These are phyloP conservation scores for Chloroceryle amazona DNA, from an alignment of 2,797 vertebrate genomes.

Conservation along the genomic window DNA sequence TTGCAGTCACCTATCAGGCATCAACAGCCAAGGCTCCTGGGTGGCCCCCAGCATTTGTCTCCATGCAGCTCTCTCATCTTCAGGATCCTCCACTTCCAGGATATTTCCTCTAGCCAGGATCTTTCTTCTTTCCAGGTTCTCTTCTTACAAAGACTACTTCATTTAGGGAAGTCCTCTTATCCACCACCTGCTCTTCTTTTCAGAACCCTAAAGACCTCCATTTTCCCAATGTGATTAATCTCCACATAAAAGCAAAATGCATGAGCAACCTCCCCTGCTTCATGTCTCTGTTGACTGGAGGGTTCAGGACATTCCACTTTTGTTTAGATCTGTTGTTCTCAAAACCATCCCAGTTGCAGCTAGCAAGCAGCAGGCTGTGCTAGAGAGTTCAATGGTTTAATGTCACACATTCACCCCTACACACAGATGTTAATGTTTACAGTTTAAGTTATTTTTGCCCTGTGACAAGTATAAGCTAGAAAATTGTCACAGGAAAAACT, in stretches of 20 bases:
- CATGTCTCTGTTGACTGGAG: not conserved
- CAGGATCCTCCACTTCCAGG: not conserved
- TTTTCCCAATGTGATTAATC: not conserved
- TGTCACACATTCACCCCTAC: not conserved
- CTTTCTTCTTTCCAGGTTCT: not conserved
- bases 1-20: not conserved
- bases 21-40: fast-evolving
- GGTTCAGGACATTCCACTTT: not conserved
- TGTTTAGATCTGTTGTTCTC: not conserved
- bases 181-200: not conserved
- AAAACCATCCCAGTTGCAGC: not conserved
- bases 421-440: not conserved
- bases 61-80: not conserved
- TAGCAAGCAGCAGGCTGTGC: not conserved
- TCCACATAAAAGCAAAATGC: not conserved
- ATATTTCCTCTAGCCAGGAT: too few species aligned
- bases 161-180: not conserved
- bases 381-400: not conserved
- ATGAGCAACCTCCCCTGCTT: not conserved
- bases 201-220: not conserved
- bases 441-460: not conserved
- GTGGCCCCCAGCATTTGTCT: not conserved
- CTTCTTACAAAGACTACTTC: not conserved
- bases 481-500: not conserved
- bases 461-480: not conserved